Base-by-base conservation (phyloP, 2,797 vertebrate species). In the Crocodylus rhombifer region DNA sequence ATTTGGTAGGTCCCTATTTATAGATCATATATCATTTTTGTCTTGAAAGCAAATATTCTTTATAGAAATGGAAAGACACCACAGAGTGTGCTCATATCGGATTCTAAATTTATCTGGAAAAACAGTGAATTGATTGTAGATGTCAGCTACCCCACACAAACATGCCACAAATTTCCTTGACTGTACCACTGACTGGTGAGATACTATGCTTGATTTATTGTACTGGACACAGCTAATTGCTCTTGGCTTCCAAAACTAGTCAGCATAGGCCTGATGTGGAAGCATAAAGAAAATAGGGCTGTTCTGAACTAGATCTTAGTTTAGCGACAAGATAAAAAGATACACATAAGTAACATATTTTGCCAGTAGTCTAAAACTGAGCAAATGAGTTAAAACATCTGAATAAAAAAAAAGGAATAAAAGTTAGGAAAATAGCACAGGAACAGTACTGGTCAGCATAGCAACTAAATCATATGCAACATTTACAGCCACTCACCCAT, bases 221-320 rank as follows among this genome's bases (percentile, higher is more conserved):
- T 28, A 91, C 3, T 87, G 82, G 81, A 85, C 63, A 71, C 26
- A 94, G 67, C 42, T 89, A 79, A 85, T 71, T 92, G 91, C 94
- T 95, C 88, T 91, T 86, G 91, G 78, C 60, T 92, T 96, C 21
- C 1, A 93, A 90, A 96, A 94, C 81, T 94, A 92, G 88, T 82
- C 89, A 80, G 56, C 0, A 1, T 58, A 58, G 81, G 90, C 88
- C 83, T 93, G 79, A 88, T 87, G 92, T 92, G 87, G 80, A 75
- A 92, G 74, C n/a, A 4, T 78, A 92, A 93, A 91, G 23, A 90
- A 62, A 93, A 86, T 73, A 94, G 95, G 82, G 74, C 55, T 92
- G 33, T 60, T 91, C 78, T 95, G 83, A 95, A 91, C 58, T 81
- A 56, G 71, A 86, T 33, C 79, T 82, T 90, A 12, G 60, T 96